A percentile compares a stretch with the other conserved stretches of the same genome.
phyloP scores from a whole-genome alignment of 2,113 vertebrate species.

The Camelus dromedarius region DNA sequence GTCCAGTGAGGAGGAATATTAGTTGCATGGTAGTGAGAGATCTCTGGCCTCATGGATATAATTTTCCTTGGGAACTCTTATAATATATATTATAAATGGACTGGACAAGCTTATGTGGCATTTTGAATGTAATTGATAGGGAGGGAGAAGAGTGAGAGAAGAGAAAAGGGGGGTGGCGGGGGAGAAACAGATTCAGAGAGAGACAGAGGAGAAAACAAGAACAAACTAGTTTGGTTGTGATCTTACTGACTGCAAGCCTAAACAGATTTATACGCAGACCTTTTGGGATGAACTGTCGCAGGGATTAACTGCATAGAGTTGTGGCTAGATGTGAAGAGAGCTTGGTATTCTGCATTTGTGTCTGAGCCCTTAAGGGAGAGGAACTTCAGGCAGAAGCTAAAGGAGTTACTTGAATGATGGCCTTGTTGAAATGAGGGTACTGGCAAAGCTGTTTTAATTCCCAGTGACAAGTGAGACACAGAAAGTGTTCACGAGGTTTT shows the following conservation, averaged over 20 bases:
- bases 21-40: background rate
- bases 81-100: background rate
- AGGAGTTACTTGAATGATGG: background rate
- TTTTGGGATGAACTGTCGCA: background rate
- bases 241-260: background rate
- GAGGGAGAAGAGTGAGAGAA: background rate
- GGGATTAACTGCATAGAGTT: background rate
- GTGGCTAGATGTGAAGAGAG: background rate
- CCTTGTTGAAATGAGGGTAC: background rate
- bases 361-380: background rate
- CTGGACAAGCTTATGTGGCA: background rate
- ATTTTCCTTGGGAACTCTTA: background rate
- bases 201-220: background rate
- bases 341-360: background rate
- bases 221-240: background rate
- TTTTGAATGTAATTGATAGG: background rate
- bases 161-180: background rate
- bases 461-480: background rate
- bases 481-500: background rate
- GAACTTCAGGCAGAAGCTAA: background rate
- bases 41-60: background rate
- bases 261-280: background rate
- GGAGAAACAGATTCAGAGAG: background rate
- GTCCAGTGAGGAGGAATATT: background rate
- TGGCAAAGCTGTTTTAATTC: background rate